These are phyloP conservation scores for Amphiura filiformis DNA, from an alignment of 35 echinoderm and acorn worm species.

Conservation along the genomic window DNA sequence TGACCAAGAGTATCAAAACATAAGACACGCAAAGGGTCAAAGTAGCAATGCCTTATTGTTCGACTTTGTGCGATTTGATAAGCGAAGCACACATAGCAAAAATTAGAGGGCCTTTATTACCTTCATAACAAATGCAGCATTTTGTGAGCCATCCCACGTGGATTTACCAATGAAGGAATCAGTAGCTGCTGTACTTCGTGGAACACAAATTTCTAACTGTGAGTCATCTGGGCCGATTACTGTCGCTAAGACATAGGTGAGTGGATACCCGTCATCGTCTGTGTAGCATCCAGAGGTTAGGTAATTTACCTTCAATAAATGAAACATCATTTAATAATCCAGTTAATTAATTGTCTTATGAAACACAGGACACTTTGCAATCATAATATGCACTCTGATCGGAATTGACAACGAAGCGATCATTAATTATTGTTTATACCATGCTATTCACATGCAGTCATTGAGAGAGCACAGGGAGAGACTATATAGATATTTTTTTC, in stretches of 20 bases:
- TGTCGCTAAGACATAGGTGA: background rate
- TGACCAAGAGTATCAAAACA: too few relatives aligned
- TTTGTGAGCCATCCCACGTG: background rate
- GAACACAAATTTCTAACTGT: background rate
- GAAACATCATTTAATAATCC: background rate
- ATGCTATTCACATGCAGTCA: background rate
- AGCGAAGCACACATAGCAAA: too few relatives aligned
- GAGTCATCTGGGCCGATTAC: background rate
- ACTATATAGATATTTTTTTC: background rate
- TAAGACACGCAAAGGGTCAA: too few relatives aligned
- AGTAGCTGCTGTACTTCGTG: background rate
- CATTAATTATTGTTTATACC: background rate
- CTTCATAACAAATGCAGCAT: background rate
- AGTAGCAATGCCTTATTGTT: too few relatives aligned
- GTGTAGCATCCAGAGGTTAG: background rate
- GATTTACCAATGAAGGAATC: background rate
- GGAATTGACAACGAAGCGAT: background rate
- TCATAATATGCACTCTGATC: background rate
- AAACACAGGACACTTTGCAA: background rate
- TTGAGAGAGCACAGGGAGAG: background rate
- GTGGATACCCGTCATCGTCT: background rate
- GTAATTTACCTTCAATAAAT: background rate
- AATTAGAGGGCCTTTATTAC: too few relatives aligned
- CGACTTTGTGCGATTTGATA: too few relatives aligned
- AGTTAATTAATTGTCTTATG: background rate